Evolutionary conservation across 2,888 invertebrate species (phyloP).

Genomic region (Dendrolimus houi): DNA sequence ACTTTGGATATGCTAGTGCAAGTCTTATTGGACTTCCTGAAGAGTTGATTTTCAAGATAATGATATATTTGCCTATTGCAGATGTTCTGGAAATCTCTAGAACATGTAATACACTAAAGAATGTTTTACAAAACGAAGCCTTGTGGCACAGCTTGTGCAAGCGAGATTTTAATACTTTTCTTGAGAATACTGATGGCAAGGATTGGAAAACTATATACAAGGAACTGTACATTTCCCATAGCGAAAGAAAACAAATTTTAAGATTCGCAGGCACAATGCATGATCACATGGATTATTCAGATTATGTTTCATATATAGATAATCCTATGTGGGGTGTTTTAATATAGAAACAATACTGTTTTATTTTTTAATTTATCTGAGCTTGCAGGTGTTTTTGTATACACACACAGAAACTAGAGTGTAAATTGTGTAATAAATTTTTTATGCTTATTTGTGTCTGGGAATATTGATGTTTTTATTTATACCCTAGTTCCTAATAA

Average conservation of each 20-base stretch:
- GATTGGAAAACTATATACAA: conserved; percentile 48
- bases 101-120: conserved; percentile 43
- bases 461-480: not conserved
- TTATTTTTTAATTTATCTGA: not conserved
- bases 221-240: conserved; percentile 25
- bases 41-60: conserved; percentile 49
- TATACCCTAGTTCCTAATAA: not conserved
- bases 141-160: conserved; percentile 53
- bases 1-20: conserved; percentile 61
- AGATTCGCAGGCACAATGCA: conserved; percentile 31
- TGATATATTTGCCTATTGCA: conserved; percentile 33
- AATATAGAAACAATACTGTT: conserved; percentile 9
- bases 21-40: conserved; percentile 62
- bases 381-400: no score
- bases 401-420: not conserved
- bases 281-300: conserved; percentile 51
- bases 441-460: not conserved
- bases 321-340: conserved; percentile 54
- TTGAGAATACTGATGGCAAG: conserved; percentile 13
- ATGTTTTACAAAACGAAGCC: conserved; percentile 33
- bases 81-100: conserved; percentile 44
- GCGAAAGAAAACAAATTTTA: conserved; percentile 15
- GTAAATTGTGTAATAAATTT: not conserved
- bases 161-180: conserved; percentile 39
- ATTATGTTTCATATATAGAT: conserved; percentile 51